Evolutionary conservation across 2,797 vertebrate species (phyloP).

Genomic region (Anniella stebbinsi): DNA sequence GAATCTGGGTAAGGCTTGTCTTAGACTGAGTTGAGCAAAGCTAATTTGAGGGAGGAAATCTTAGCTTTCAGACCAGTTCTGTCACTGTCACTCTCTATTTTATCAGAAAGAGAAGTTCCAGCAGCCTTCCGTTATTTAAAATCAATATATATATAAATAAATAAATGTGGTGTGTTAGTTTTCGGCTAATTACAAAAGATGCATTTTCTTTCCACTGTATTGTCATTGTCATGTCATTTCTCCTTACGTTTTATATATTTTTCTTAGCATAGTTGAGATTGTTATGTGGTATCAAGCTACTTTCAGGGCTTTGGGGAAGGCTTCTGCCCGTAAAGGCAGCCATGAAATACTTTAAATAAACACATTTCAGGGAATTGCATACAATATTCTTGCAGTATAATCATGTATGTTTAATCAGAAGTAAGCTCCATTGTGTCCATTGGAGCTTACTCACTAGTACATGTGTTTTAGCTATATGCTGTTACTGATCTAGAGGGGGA

Average conservation of each 20-base stretch:
- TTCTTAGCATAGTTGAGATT: background rate
- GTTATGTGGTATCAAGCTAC: accelerated
- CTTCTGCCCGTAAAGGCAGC: too few species aligned
- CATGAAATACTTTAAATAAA: too few species aligned
- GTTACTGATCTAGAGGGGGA: accelerated
- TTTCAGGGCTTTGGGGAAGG: background rate
- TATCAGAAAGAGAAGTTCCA: background rate
- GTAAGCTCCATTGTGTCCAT: background rate
- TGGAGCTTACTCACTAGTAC: background rate
- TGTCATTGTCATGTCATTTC: background rate
- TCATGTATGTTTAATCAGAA: background rate
- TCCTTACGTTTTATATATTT: background rate
- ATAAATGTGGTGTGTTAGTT: background rate
- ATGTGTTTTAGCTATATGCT: slow-evolving; percentile 21
- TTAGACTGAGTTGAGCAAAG: background rate
- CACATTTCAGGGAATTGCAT: background rate
- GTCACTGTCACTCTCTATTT: background rate
- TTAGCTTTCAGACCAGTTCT: background rate
- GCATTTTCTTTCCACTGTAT: background rate
- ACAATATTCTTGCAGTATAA: background rate
- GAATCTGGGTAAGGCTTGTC: slow-evolving; percentile 1
- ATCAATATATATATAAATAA: background rate
- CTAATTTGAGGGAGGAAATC: background rate
- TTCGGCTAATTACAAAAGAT: background rate
- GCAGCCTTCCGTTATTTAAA: background rate